Percentiles rank a stretch among this genome's conserved stretches.
These are phyloP conservation scores for Gadopsis marmoratus DNA, from an alignment of 2,797 vertebrate species.

Conservation along the genomic window DNA sequence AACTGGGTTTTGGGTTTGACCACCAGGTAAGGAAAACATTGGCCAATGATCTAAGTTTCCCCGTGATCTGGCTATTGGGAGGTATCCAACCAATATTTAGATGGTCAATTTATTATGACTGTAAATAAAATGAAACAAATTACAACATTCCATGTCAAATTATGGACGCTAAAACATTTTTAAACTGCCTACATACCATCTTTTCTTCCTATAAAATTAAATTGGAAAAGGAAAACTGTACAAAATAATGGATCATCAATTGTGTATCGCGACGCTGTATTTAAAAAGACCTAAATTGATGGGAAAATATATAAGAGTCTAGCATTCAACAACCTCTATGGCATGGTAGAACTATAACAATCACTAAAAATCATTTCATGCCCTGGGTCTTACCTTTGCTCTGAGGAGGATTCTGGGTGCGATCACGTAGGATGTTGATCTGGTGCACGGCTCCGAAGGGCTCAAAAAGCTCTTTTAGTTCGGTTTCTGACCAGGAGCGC, in stretches of 20 bases:
- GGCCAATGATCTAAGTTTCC: background rate
- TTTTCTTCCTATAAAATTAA: background rate
- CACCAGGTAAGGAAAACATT: conserved; percentile 3
- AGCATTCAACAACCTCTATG: background rate
- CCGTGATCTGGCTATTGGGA: background rate
- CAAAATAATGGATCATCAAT: background rate
- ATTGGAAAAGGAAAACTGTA: background rate
- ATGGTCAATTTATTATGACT: background rate
- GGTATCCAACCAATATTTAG: background rate
- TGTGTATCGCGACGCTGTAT: background rate
- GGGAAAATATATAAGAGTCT: too few species aligned
- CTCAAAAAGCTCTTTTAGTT: conserved; percentile 99
- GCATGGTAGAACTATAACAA: background rate
- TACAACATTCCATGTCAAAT: background rate
- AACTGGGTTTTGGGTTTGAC: conserved; percentile 34
- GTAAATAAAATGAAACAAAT: background rate
- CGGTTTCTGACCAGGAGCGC: conserved; percentile 96
- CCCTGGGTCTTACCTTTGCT: conserved; percentile 90
- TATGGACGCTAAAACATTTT: background rate
- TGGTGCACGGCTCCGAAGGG: conserved; percentile 97
- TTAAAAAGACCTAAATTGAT: background rate
- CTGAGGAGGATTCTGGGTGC: conserved; percentile 98
- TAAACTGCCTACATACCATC: background rate
- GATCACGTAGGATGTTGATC: conserved; percentile 98
- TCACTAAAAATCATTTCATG: background rate